phyloP scores from a whole-genome alignment of 2,888 invertebrate species.

The Lasioglossum villosulum region DNA sequence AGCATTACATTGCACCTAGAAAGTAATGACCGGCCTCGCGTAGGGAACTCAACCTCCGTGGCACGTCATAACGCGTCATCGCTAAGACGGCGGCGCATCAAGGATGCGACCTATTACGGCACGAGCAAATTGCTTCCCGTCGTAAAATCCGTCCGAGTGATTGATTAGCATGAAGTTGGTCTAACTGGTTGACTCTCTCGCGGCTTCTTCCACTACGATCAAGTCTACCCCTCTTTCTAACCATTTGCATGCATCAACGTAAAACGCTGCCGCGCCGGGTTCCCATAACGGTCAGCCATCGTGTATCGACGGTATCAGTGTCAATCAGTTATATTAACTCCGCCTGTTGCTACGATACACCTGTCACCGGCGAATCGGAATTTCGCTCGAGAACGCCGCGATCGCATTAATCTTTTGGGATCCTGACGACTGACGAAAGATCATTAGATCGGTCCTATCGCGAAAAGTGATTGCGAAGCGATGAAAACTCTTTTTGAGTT shows the following conservation, averaged over 20 bases:
- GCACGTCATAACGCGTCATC: conserved; percentile 74
- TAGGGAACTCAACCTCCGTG: conserved; percentile 40
- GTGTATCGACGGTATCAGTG: conserved; percentile 55
- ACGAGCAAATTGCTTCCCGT: conserved; percentile 75
- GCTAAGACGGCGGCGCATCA: conserved; percentile 68
- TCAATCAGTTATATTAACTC: conserved; percentile 51
- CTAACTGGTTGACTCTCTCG: conserved; percentile 70
- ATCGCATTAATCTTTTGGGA: neutral
- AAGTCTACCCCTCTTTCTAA: neutral
- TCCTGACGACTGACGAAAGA: neutral
- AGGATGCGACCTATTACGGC: conserved; percentile 75
- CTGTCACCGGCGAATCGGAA: conserved; percentile 48
- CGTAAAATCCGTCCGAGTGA: conserved; percentile 77
- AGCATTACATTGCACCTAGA: conserved; percentile 35
- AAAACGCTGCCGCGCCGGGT: conserved; percentile 30
- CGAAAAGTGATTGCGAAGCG: neutral
- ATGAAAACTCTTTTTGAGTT: neutral
- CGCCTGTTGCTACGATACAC: neutral
- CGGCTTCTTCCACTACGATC: conserved; percentile 31
- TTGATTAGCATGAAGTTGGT: conserved; percentile 78
- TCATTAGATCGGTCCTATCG: neutral
- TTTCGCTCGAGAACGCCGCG: conserved; percentile 13
- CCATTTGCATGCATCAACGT: conserved; percentile 10
- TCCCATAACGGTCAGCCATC: conserved; percentile 41
- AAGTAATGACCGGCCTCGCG: conserved; percentile 59